Percentiles rank a stretch among this genome's conserved stretches.
phyloP scores from a whole-genome alignment of 2,888 invertebrate genomes.

The Neocrepidodera transversa region DNA sequence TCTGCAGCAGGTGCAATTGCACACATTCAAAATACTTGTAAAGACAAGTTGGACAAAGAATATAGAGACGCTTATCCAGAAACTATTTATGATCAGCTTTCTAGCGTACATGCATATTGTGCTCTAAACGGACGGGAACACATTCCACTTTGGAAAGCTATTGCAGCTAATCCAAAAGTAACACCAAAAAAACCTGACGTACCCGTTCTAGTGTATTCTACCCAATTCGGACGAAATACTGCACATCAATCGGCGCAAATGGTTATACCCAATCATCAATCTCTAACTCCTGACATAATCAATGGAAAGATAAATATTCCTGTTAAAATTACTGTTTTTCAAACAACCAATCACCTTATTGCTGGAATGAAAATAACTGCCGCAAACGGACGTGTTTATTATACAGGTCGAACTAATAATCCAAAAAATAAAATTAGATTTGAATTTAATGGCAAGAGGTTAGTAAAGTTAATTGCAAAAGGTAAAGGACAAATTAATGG shows the following conservation, averaged over 20 bases:
- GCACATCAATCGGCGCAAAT: background rate
- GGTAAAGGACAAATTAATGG: background rate
- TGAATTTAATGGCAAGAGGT: background rate
- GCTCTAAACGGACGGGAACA: background rate
- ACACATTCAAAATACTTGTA: background rate
- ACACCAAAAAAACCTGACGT: background rate
- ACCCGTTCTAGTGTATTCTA: background rate
- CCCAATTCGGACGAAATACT: background rate
- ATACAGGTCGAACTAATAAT: background rate
- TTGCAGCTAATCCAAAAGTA: background rate
- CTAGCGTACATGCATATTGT: background rate
- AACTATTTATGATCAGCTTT: background rate
- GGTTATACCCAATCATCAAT: background rate
- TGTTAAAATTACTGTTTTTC: background rate
- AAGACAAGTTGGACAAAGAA: background rate
- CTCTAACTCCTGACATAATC: background rate
- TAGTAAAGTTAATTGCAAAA: background rate
- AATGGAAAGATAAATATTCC: background rate
- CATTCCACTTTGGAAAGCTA: background rate
- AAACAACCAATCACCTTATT: background rate
- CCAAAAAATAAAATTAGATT: too few species aligned
- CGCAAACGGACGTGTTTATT: background rate
- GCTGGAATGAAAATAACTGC: background rate
- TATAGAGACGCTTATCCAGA: background rate
- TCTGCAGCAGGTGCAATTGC: background rate